Evolutionary conservation across 2,797 vertebrate genomes (phyloP).

Genomic region (Microctenopoma lineatum): DNA sequence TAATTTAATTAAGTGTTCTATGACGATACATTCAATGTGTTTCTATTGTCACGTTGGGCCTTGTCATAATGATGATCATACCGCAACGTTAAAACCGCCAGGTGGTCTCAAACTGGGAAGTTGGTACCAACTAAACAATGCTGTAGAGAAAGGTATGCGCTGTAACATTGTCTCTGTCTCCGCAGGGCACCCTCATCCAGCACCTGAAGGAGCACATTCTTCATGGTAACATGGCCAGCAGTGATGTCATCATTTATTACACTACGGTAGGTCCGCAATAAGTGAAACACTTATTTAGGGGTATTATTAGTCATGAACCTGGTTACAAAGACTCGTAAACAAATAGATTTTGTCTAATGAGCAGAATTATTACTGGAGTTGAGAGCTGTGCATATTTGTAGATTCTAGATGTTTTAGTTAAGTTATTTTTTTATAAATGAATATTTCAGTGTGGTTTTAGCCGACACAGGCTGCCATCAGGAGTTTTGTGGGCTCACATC

Average conservation of each 20-base stretch:
- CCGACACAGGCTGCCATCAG: not conserved
- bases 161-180: not conserved
- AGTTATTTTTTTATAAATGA: not conserved
- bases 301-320: conserved; percentile 24
- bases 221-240: conserved; percentile 90
- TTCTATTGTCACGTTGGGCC: no score
- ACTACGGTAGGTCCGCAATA: conserved; percentile 87
- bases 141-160: not conserved
- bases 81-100: no score
- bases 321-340: conserved; percentile 11
- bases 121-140: no score
- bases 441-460: not conserved
- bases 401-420: conserved; percentile 9
- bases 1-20: not conserved
- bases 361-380: conserved; percentile 41
- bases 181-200: conserved; percentile 93
- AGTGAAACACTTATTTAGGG: not conserved
- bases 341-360: conserved; percentile 31
- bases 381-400: conserved; percentile 29
- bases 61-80: no score
- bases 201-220: conserved; percentile 96
- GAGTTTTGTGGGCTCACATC: not conserved
- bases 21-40: no score
- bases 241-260: conserved; percentile 93
- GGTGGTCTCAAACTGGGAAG: no score